Conservation (phyloP, 2,113 vertebrate genomes). For the Caloenas nicobarica region DNA sequence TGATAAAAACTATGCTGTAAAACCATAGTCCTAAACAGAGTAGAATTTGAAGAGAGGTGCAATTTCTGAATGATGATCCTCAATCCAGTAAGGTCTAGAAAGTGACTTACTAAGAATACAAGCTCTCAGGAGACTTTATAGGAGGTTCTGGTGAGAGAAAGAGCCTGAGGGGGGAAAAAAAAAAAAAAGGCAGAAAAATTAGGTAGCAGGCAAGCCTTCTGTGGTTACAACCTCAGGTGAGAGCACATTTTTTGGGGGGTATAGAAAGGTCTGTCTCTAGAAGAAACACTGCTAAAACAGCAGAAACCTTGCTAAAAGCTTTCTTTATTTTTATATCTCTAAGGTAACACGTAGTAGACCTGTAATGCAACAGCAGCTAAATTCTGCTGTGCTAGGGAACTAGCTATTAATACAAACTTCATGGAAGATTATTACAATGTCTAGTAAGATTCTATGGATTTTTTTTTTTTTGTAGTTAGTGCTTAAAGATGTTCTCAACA, state of each 20-base stretch:
- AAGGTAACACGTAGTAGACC: neutral
- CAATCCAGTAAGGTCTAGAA: neutral
- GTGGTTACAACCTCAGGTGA: neutral
- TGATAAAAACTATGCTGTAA: neutral
- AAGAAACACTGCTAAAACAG: neutral
- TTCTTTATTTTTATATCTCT: neutral
- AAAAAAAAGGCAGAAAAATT: neutral
- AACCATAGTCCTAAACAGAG: neutral
- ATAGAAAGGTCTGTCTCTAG: neutral
- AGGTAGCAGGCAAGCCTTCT: neutral
- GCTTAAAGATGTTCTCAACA: neutral
- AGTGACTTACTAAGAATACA: neutral
- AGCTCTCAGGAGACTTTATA: neutral
- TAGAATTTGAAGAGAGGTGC: neutral
- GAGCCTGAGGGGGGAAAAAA: neutral
- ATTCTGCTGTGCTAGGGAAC: neutral
- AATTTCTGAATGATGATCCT: neutral
- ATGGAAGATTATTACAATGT: neutral
- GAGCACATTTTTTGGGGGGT: neutral
- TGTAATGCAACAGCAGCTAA: accelerated
- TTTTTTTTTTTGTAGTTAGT: neutral
- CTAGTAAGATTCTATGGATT: neutral
- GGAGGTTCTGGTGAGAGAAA: neutral
- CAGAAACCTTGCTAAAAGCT: neutral
- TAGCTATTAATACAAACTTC: neutral